Evolutionary conservation across 2,113 vertebrate genomes (phyloP), one percentile per base, ranked within the genome.

Genomic region (Zapornia atra): DNA sequence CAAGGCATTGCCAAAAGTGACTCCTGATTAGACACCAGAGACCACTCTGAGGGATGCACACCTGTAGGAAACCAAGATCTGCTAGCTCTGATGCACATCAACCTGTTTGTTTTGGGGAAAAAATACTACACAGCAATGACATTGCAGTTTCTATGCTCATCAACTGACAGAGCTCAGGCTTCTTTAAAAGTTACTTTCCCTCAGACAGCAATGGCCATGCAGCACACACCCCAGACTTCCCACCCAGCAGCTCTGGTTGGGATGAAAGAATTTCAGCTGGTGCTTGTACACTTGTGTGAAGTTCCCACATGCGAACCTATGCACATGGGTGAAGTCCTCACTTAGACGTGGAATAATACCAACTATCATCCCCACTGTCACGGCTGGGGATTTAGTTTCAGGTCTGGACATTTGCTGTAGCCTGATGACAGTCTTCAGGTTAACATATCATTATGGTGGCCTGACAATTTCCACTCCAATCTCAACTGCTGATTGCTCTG

Each of bases 381-480:
- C 33, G 54, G 56, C 3, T 78, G 5, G 24, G 15, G 4, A 6
- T 38, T 90, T 59, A 38, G n/a, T 69, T 33, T 88, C 50, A n/a
- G 69, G 22, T 56, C 51, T 9, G 42, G 28, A 5, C 29, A 46
- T 9, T 66, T 46, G 21, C 12, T 34, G 19, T 12, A 70, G 24
- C 50, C 54, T 64, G 56, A 66, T 38, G 51, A 44, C 25, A 29
- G 8, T 51, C 60, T 48, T 34, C 34, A 61, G 29, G 25, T 84
- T 46, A 50, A 28, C 1, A 4, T 8, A 28, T 25, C 0, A 0
- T 53, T 61, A 57, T 0, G 4, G 21, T 31, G 51, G 78, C 46
- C 38, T 79, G 46, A 59, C 18, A 66, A 31, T 8, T 84, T 12
- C 11, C 8, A 12, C 57, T 82, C 18, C 38, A 56, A 20, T 68